Conservation (phyloP, 2,888 invertebrate genomes). For the Cetonia aurata region DNA sequence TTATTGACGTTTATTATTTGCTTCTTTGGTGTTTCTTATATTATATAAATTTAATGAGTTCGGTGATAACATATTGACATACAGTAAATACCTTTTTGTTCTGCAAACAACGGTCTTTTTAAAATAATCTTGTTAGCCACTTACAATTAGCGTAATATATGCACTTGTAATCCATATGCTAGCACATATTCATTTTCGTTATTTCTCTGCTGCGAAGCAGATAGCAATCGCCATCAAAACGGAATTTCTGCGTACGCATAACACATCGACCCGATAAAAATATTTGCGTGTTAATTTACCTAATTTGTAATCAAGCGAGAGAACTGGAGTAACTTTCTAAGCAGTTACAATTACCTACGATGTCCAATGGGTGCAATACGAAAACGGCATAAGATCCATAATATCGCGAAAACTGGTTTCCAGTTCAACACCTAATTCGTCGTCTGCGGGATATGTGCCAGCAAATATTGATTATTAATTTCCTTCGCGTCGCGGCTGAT, state of each 20-base stretch:
- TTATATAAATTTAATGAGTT: too few relatives aligned
- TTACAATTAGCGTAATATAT: too few relatives aligned
- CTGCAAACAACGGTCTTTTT: too few relatives aligned
- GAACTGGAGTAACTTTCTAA: slow-evolving; percentile 30
- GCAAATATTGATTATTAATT: slow-evolving; percentile 34
- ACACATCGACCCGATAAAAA: slow-evolving; percentile 17
- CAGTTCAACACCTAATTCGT: slow-evolving; percentile 16
- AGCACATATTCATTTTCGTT: too few relatives aligned
- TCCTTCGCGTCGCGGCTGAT: slow-evolving; percentile 17
- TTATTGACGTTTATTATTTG: too few relatives aligned
- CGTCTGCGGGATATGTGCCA: slow-evolving; percentile 1
- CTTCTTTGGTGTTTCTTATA: too few relatives aligned
- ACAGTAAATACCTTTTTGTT: too few relatives aligned
- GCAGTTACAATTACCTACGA: slow-evolving; percentile 13
- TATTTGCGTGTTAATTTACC: slow-evolving; percentile 32
- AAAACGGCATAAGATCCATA: slow-evolving; percentile 10
- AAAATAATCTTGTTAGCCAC: too few relatives aligned
- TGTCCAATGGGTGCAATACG: slow-evolving; percentile 2
- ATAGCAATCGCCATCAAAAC: neutral
- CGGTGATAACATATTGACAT: too few relatives aligned
- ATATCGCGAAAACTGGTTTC: slow-evolving; percentile 12
- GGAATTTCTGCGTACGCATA: slow-evolving; percentile 11
- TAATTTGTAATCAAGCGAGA: slow-evolving; percentile 26
- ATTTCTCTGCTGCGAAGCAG: too few relatives aligned
- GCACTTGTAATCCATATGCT: too few relatives aligned